phyloP scores from a whole-genome alignment of 2,797 vertebrate genomes.

The Pantherophis alleghaniensis region DNA sequence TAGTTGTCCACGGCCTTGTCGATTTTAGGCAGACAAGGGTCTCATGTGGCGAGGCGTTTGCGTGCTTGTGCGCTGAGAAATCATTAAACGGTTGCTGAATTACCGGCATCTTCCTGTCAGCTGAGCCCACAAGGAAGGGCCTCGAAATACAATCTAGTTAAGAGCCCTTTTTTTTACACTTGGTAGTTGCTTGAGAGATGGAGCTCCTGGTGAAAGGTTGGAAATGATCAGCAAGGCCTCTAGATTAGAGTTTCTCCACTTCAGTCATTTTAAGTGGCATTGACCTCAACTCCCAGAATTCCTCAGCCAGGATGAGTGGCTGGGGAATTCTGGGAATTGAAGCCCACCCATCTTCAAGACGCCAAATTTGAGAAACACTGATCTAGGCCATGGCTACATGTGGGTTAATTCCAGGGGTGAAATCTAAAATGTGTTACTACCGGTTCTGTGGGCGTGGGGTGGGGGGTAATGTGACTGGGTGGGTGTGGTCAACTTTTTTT shows the following conservation, averaged over 20 bases:
- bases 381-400: neutral
- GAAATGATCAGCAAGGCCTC: neutral
- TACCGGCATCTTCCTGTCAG: constrained; percentile 64
- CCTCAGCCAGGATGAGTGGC: neutral
- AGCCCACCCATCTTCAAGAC: neutral
- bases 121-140: constrained; percentile 50
- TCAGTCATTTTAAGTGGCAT: neutral
- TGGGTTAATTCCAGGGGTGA: neutral
- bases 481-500: no score
- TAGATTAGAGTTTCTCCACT: neutral
- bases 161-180: constrained; percentile 46
- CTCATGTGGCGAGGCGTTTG: constrained; percentile 10
- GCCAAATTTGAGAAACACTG: neutral
- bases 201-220: neutral
- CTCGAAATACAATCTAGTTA: constrained; percentile 51
- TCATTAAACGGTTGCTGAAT: constrained; percentile 51
- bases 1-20: neutral
- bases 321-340: neutral
- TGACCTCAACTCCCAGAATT: neutral
- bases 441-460: no score
- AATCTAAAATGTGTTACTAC: no score
- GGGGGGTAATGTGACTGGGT: no score
- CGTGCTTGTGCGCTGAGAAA: constrained; percentile 46
- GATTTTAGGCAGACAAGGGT: neutral
- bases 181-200: constrained; percentile 21